A percentile compares a stretch with the other conserved stretches of the same genome.
Conservation (phyloP, 2,113 vertebrate genomes). For the Menura novaehollandiae region DNA sequence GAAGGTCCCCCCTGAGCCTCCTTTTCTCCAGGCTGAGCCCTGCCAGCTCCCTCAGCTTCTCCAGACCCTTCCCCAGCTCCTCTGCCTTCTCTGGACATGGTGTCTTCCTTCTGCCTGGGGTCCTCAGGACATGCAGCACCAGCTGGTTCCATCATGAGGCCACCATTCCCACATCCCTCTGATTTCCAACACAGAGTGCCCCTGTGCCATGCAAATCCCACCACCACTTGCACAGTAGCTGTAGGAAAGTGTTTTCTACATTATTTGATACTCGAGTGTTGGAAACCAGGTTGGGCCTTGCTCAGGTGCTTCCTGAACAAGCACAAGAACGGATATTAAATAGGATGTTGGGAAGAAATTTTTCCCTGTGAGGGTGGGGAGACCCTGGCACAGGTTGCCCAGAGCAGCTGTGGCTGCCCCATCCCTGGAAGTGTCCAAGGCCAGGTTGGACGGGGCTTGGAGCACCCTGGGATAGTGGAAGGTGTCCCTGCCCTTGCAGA, state of each 20-base stretch:
- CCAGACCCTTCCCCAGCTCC: neutral
- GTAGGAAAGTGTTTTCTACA: neutral
- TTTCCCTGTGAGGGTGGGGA: fast-evolving
- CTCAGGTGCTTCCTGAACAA: neutral
- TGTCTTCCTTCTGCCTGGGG: neutral
- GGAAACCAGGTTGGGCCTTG: neutral
- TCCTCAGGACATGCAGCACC: neutral
- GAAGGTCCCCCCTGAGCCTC: neutral
- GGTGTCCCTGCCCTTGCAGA: neutral
- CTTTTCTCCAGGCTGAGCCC: neutral
- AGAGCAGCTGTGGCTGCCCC: neutral
- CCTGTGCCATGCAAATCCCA: neutral
- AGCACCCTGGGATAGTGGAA: fast-evolving
- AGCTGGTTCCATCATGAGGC: neutral
- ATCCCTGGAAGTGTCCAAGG: neutral
- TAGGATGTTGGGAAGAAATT: neutral
- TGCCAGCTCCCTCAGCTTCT: neutral
- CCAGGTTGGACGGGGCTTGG: fast-evolving
- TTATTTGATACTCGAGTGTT: neutral
- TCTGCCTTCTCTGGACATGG: neutral
- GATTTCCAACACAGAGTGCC: neutral
- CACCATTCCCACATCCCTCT: neutral
- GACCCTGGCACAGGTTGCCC: neutral
- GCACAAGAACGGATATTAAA: neutral
- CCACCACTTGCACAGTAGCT: neutral